phyloP scores from a whole-genome alignment of 2,113 vertebrate genomes.

The Euleptes europaea region DNA sequence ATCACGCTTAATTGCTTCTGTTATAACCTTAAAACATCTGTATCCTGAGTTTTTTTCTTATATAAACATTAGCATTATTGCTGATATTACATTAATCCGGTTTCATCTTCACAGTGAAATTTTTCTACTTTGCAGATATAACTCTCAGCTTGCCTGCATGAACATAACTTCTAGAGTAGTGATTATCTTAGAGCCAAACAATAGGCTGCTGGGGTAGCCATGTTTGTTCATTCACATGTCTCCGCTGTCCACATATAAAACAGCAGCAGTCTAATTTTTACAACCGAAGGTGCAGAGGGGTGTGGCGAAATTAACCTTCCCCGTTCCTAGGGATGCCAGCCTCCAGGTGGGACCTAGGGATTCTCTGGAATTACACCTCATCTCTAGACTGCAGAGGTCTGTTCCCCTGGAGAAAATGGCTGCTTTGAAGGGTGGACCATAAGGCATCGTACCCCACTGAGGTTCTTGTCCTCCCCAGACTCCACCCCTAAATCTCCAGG shows the following conservation, averaged over 20 bases:
- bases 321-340: no score
- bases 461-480: no score
- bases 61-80: conserved; percentile 20
- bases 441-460: no score
- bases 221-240: background rate
- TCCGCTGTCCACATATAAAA: background rate
- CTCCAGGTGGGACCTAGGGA: no score
- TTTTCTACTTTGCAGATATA: conserved; percentile 15
- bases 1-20: conserved; percentile 10
- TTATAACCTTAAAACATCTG: conserved; percentile 31
- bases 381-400: no score
- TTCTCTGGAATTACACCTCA: no score
- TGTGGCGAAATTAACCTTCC: background rate
- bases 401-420: no score
- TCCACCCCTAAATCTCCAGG: no score
- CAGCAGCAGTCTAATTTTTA: background rate
- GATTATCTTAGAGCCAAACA: no score
- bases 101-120: background rate
- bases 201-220: background rate
- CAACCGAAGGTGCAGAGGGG: no score
- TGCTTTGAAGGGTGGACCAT: no score
- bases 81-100: conserved; percentile 4
- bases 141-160: conserved; percentile 3
- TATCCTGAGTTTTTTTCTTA: conserved; percentile 9
- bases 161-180: background rate